These are phyloP conservation scores for Globicephala melas DNA, from an alignment of 2,113 vertebrate species.

Conservation along the genomic window DNA sequence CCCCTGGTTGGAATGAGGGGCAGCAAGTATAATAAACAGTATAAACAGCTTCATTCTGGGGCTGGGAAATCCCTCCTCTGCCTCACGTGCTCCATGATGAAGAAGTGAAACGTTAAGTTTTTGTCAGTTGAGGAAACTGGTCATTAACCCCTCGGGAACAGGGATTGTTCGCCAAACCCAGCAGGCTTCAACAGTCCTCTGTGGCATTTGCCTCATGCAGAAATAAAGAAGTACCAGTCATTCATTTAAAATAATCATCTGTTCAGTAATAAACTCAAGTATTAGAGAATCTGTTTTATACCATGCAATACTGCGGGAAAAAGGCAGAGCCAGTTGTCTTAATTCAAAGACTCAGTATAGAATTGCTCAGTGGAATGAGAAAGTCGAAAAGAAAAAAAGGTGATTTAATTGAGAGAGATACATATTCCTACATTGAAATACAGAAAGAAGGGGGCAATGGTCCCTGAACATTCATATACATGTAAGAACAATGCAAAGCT, in stretches of 20 bases:
- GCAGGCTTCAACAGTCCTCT: not conserved
- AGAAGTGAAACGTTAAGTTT: slow-evolving; percentile 4
- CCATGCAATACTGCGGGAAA: not conserved
- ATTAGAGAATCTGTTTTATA: not conserved
- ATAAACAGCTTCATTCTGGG: slow-evolving; percentile 30
- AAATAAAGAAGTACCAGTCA: not conserved
- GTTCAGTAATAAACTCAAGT: not conserved
- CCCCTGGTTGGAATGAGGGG: not conserved
- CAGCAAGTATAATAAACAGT: slow-evolving; percentile 37
- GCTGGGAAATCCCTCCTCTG: not conserved
- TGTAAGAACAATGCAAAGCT: not conserved
- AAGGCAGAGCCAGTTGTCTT: not conserved
- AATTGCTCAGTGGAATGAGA: not conserved
- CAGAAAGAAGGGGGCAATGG: not conserved
- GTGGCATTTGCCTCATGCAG: not conserved
- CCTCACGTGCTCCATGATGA: not conserved
- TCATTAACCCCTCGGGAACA: slow-evolving; percentile 10
- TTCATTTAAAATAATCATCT: slow-evolving; percentile 32
- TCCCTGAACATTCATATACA: no score
- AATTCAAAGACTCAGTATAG: not conserved
- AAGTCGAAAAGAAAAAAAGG: not conserved
- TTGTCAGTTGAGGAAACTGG: slow-evolving; percentile 42
- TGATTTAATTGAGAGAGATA: not conserved
- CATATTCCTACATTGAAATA: not conserved
- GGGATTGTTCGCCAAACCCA: not conserved